Evolutionary conservation across 1,140 invertebrate genomes (phyloP).

Genomic region (Portunus trituberculatus): DNA sequence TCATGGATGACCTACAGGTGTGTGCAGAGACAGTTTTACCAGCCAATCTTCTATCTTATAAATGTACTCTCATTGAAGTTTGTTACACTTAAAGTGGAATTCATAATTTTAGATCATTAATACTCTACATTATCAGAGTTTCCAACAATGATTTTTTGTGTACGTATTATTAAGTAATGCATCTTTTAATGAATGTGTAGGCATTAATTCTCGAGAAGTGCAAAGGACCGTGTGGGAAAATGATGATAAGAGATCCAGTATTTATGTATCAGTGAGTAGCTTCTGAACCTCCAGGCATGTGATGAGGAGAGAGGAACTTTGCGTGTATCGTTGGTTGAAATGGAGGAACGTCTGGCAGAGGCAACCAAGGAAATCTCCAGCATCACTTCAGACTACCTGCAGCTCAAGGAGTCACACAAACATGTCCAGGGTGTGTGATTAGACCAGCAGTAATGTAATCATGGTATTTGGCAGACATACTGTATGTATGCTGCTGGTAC

Average conservation of each 20-base stretch:
- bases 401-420: constrained; percentile 45
- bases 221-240: too few relatives aligned
- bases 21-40: not conserved
- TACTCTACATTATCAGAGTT: too few relatives aligned
- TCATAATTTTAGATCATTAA: not conserved
- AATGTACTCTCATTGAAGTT: not conserved
- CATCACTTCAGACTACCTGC: constrained; percentile 57
- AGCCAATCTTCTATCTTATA: not conserved
- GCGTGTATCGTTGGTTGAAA: constrained; percentile 25
- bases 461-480: not conserved
- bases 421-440: constrained; percentile 62
- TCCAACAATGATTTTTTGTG: too few relatives aligned
- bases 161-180: too few relatives aligned
- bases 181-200: too few relatives aligned
- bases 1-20: constrained; percentile 71
- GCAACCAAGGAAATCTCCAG: constrained; percentile 62
- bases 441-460: too few relatives aligned
- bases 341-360: constrained; percentile 54
- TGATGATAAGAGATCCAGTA: too few relatives aligned
- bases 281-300: constrained; percentile 20
- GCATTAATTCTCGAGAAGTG: too few relatives aligned
- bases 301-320: constrained; percentile 47
- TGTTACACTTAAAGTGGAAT: not conserved
- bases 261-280: too few relatives aligned
- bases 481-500: too few relatives aligned